Evolutionary conservation across 2,797 vertebrate genomes (phyloP).

Genomic region (Gouania willdenowi): DNA sequence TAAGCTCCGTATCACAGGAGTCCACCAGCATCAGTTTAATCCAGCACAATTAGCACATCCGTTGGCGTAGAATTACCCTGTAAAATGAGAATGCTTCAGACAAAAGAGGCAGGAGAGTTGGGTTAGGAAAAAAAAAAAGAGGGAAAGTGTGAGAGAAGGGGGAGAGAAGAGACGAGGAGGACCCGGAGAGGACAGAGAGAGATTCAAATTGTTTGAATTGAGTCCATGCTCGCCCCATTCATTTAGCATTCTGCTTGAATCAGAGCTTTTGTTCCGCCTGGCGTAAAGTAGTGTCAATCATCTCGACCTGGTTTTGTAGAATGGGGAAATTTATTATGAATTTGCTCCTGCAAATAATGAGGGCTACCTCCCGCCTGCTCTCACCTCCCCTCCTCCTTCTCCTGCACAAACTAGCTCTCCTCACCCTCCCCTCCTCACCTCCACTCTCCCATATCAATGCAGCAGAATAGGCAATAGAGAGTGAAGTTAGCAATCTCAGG

Average conservation of each 20-base stretch:
- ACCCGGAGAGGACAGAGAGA: constrained; percentile 66
- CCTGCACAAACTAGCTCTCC: constrained; percentile 44
- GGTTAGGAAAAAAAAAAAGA: constrained; percentile 54
- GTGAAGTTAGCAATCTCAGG: constrained; percentile 80
- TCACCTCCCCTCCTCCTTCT: constrained; percentile 33
- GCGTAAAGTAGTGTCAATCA: constrained; percentile 84
- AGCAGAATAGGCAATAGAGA: constrained; percentile 75
- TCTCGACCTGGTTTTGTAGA: constrained; percentile 75
- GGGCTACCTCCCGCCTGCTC: constrained; percentile 69
- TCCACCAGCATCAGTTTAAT: constrained; percentile 73
- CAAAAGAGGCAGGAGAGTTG: constrained; percentile 64
- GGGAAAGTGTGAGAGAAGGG: constrained; percentile 58
- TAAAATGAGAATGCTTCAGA: constrained; percentile 71
- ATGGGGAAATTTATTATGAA: constrained; percentile 83
- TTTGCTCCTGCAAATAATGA: constrained; percentile 81
- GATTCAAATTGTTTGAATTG: constrained; percentile 85
- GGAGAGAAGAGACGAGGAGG: constrained; percentile 52
- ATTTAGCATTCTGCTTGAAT: constrained; percentile 82
- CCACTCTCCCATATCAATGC: constrained; percentile 68
- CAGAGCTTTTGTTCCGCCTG: constrained; percentile 76
- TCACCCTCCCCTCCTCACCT: constrained; percentile 40
- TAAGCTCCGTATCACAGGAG: constrained; percentile 73
- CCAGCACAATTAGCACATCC: constrained; percentile 77
- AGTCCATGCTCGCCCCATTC: constrained; percentile 79
- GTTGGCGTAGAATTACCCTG: constrained; percentile 76